Evolutionary conservation across 2,888 invertebrate species (phyloP).

Genomic region (Orthonychiurus folsomi): DNA sequence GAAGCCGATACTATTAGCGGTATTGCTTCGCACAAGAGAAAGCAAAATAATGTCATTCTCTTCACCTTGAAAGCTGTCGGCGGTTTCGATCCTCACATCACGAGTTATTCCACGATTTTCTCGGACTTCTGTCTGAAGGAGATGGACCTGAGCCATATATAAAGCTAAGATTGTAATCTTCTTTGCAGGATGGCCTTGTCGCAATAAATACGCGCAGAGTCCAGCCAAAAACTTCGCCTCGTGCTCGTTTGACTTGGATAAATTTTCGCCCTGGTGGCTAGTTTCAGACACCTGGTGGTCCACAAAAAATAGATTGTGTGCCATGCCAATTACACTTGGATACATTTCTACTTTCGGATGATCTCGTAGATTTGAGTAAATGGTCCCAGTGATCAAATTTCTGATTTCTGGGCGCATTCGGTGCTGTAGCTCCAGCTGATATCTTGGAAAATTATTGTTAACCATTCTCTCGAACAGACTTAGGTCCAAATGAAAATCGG

Average conservation of each 20-base stretch:
- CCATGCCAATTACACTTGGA: conserved; percentile 41
- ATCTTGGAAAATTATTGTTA: conserved; percentile 45
- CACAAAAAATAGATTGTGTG: conserved; percentile 57
- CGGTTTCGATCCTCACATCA: neutral
- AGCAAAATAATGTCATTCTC: conserved; percentile 44
- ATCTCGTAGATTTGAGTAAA: conserved; percentile 43
- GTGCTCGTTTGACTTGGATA: conserved; percentile 37
- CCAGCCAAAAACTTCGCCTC: conserved; percentile 31
- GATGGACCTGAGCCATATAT: conserved; percentile 43
- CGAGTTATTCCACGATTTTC: neutral
- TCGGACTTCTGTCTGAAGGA: conserved; percentile 40
- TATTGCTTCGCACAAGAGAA: conserved; percentile 44
- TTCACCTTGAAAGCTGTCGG: conserved; percentile 42
- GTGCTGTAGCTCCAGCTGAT: conserved; percentile 47
- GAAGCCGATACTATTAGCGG: conserved; percentile 40
- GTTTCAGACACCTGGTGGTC: conserved; percentile 53
- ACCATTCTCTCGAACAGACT: conserved; percentile 51
- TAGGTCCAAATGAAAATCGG: conserved; percentile 47
- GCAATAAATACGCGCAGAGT: conserved; percentile 40
- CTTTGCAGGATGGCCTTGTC: conserved; percentile 40
- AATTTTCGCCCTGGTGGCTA: conserved; percentile 46
- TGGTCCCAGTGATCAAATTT: conserved; percentile 42
- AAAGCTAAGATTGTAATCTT: conserved; percentile 45
- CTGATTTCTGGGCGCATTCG: conserved; percentile 50
- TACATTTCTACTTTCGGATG: conserved; percentile 41